Conservation (phyloP, 37 sponge, comb jelly and placozoan species). For the Spongilla lacustris region DNA sequence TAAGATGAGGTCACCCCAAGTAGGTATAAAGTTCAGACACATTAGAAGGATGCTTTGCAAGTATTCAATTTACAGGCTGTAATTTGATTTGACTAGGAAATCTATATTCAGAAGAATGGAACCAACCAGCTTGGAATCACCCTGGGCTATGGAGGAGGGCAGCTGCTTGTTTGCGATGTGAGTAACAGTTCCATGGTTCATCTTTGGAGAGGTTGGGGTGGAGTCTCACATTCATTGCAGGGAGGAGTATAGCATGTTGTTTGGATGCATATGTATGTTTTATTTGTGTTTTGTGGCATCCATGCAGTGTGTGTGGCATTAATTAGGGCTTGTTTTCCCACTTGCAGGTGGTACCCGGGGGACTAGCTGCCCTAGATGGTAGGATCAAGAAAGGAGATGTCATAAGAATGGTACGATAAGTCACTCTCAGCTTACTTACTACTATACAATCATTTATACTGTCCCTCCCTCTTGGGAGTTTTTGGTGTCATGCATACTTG, state of each 20-base stretch:
- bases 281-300: background rate
- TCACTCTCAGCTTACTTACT: too few species aligned
- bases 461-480: too few species aligned
- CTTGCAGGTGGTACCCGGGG: constrained; percentile 62
- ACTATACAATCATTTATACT: background rate
- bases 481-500: too few species aligned
- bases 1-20: background rate
- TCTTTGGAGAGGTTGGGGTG: background rate
- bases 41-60: background rate
- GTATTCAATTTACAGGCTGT: background rate
- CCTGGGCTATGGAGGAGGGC: constrained; percentile 61
- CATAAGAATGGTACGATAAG: constrained; percentile 58
- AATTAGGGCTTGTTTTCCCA: background rate
- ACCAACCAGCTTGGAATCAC: constrained; percentile 81
- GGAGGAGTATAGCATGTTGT: background rate
- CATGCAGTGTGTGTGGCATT: background rate
- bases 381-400: constrained; percentile 72
- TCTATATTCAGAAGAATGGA: constrained; percentile 67
- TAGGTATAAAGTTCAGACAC: background rate
- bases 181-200: background rate
- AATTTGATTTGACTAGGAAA: constrained; percentile 44
- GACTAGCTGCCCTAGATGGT: constrained; percentile 77
- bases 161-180: constrained; percentile 71
- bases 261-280: background rate
- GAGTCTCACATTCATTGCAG: background rate